Evolutionary conservation across 2,113 vertebrate species (phyloP).

Genomic region (Tetraodon nigroviridis): DNA sequence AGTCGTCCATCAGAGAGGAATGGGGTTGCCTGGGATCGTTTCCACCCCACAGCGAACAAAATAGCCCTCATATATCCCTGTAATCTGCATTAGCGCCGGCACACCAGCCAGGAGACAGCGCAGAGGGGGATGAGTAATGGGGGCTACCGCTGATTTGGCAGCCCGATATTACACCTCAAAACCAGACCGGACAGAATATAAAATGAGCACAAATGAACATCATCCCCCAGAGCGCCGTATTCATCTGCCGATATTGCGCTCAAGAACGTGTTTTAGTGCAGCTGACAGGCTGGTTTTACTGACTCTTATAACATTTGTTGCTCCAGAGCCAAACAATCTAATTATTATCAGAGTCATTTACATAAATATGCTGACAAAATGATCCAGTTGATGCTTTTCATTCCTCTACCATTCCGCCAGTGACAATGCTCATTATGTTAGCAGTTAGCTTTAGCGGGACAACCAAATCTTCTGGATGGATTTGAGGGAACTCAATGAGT

Average conservation of each 20-base stretch:
- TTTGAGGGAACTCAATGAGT: no score
- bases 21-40: slow-evolving; percentile 66
- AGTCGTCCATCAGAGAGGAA: slow-evolving; percentile 61
- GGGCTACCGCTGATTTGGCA: slow-evolving; percentile 64
- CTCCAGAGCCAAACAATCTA: no score
- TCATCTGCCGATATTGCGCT: slow-evolving; percentile 13
- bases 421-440: no score
- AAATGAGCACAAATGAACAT: slow-evolving; percentile 60
- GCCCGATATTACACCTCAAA: slow-evolving; percentile 65
- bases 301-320: neutral
- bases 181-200: slow-evolving; percentile 61
- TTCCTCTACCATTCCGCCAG: no score
- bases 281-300: neutral
- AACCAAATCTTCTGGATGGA: no score
- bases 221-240: slow-evolving; percentile 10
- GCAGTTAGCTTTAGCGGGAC: no score
- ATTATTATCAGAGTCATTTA: no score
- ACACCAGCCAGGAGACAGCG: slow-evolving; percentile 66
- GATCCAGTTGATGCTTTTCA: no score
- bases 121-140: slow-evolving; percentile 70
- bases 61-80: slow-evolving; percentile 75
- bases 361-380: no score
- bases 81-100: slow-evolving; percentile 70
- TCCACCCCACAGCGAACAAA: slow-evolving; percentile 72
- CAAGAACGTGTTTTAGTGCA: slow-evolving; percentile 20